Conservation (phyloP, 2,888 invertebrate species). For the Axea sp. region DNA sequence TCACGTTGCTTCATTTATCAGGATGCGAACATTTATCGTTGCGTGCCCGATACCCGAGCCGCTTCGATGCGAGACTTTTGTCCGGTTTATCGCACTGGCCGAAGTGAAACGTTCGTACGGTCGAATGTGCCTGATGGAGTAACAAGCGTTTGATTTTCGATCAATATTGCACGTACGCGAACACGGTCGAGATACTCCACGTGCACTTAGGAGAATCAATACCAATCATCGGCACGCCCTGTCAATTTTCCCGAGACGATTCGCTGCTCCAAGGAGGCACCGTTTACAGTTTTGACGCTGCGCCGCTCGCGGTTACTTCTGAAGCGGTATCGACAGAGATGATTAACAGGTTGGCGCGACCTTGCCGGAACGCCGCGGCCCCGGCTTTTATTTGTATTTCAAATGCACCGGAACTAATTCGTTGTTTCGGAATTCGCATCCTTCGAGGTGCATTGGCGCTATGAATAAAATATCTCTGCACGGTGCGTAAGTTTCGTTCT, state of each 20-base stretch:
- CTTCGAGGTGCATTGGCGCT: background rate
- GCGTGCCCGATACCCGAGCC: constrained; percentile 16
- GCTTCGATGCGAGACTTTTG: constrained; percentile 10
- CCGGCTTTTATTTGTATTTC: no score
- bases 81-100: constrained; percentile 11
- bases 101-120: constrained; percentile 25
- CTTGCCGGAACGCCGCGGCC: no score
- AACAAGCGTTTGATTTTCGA: constrained; percentile 17
- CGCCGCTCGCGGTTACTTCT: no score
- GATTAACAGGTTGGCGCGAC: no score
- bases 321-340: no score
- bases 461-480: constrained; percentile 34
- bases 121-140: constrained; percentile 15
- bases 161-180: constrained; percentile 33
- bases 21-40: constrained; percentile 23
- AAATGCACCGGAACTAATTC: constrained; percentile 12
- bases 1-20: constrained; percentile 28
- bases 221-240: constrained; percentile 44
- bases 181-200: constrained; percentile 22
- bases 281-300: constrained; percentile 37
- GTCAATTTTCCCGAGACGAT: constrained; percentile 12
- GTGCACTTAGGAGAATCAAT: constrained; percentile 45
- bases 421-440: background rate
- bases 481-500: constrained; percentile 35
- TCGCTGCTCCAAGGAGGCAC: constrained; percentile 1